Evolutionary conservation across 2,113 vertebrate genomes (phyloP).

Genomic region (Tragelaphus strepsiceros): DNA sequence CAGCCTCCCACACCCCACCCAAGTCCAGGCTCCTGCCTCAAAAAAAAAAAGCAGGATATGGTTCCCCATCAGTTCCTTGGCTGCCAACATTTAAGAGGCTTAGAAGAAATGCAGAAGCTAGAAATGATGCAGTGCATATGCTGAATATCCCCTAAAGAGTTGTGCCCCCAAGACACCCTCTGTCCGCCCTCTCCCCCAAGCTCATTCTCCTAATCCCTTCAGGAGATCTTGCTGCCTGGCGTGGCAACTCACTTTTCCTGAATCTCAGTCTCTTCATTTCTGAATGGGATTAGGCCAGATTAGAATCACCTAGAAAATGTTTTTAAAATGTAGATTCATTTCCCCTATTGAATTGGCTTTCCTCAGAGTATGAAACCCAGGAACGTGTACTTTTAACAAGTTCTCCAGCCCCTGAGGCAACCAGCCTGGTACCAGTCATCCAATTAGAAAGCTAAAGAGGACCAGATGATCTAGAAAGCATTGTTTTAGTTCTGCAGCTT

Average conservation of each 20-base stretch:
- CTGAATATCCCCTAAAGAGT: not conserved
- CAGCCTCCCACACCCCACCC: not conserved
- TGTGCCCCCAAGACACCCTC: not conserved
- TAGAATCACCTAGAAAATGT: not conserved
- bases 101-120: not conserved
- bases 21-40: not conserved
- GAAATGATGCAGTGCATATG: not conserved
- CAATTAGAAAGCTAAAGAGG: not conserved
- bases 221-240: accelerated
- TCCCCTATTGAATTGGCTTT: not conserved
- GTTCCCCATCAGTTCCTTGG: not conserved
- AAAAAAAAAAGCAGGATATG: accelerated
- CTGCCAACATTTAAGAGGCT: too few relatives aligned
- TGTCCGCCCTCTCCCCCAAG: not conserved
- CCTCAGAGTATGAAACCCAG: not conserved
- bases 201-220: not conserved
- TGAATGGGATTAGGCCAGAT: not conserved
- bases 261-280: not conserved
- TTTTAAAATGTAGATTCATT: not conserved
- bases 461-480: not conserved
- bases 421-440: not conserved
- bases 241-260: not conserved
- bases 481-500: not conserved
- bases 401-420: too few relatives aligned
- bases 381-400: not conserved